Evolutionary conservation across 2,113 vertebrate genomes (phyloP).

Genomic region (Cacatua alba): DNA sequence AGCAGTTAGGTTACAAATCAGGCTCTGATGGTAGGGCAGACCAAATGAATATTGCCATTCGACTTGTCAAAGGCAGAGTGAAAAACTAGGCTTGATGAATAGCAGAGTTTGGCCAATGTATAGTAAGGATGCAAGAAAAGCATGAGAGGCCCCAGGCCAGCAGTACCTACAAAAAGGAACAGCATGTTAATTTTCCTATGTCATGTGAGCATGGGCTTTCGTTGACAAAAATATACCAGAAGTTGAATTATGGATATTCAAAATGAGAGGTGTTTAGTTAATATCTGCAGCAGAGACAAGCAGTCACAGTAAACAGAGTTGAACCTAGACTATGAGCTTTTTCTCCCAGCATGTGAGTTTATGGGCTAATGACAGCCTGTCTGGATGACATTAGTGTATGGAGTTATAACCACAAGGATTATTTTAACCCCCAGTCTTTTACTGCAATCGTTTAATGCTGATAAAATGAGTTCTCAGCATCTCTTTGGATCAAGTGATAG

Average conservation of each 20-base stretch:
- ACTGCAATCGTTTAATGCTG: neutral
- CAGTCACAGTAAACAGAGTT: neutral
- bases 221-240: neutral
- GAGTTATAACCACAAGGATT: neutral
- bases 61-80: slow-evolving; percentile 21
- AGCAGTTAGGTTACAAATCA: slow-evolving; percentile 59
- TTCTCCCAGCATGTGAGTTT: neutral
- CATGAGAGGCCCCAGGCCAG: fast-evolving
- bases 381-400: neutral
- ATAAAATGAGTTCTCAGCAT: neutral
- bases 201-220: neutral
- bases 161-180: fast-evolving
- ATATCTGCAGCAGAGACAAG: neutral
- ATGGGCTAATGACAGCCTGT: neutral
- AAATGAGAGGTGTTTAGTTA: neutral
- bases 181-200: fast-evolving
- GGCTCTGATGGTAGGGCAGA: slow-evolving; percentile 17
- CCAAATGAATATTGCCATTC: slow-evolving; percentile 11
- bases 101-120: neutral
- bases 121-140: neutral
- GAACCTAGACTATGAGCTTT: neutral
- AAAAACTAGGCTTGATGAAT: slow-evolving; percentile 23
- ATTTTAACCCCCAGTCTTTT: neutral
- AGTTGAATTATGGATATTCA: neutral
- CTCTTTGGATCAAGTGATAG: neutral